Evolutionary conservation across 2,113 vertebrate genomes (phyloP).

Genomic region (Cinclus cinclus): DNA sequence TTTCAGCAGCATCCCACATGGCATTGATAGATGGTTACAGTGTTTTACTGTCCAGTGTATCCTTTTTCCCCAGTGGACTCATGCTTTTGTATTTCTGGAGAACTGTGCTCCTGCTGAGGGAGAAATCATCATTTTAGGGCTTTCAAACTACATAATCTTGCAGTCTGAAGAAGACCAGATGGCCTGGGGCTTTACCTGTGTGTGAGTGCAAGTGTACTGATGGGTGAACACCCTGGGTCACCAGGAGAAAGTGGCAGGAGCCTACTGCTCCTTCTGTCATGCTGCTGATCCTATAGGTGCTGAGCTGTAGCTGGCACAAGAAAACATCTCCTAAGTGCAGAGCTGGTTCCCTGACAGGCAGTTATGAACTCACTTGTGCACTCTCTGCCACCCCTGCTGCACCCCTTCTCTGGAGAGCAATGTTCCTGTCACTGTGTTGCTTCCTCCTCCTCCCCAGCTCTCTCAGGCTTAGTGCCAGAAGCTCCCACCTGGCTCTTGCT

Average conservation of each 20-base stretch:
- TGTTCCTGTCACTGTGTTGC: background rate
- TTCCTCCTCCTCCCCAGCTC: background rate
- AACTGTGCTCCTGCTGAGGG: background rate
- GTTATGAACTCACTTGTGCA: background rate
- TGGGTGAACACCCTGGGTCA: rapidly evolving
- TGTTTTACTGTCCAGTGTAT: constrained; percentile 35
- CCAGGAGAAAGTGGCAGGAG: background rate
- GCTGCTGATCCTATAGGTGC: background rate
- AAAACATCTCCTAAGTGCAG: background rate
- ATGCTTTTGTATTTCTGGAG: constrained; percentile 28
- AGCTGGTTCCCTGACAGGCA: background rate
- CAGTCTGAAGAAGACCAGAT: background rate
- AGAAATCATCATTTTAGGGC: background rate
- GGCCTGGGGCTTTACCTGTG: background rate
- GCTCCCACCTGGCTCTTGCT: background rate
- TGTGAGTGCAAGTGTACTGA: background rate
- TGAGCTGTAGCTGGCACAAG: background rate
- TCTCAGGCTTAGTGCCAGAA: background rate
- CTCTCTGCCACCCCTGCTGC: background rate
- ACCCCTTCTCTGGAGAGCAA: background rate
- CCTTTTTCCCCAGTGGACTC: background rate
- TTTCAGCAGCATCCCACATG: constrained; percentile 62
- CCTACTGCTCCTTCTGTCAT: background rate
- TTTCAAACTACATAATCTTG: background rate
- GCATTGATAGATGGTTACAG: constrained; percentile 53